Conservation (phyloP, 2,888 invertebrate genomes). For the Steinernema carpocapsae region DNA sequence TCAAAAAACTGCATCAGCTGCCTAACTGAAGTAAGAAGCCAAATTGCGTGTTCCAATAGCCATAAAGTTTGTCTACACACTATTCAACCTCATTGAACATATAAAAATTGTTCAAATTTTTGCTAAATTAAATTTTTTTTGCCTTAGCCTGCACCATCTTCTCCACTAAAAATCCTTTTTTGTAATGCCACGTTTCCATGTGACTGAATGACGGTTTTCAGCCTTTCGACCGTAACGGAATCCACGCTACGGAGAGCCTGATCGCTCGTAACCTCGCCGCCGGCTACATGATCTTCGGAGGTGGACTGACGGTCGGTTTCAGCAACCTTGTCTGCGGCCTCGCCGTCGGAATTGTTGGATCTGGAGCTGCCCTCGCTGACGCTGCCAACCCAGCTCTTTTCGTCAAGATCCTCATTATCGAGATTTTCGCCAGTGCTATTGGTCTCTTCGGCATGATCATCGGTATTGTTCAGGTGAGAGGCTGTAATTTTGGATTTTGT, state of each 20-base stretch:
- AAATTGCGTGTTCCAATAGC: too few relatives aligned
- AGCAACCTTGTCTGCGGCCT: constrained; percentile 95
- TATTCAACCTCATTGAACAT: too few relatives aligned
- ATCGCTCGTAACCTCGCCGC: constrained; percentile 63
- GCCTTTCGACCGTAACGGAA: constrained; percentile 52
- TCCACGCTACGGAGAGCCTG: constrained; percentile 36
- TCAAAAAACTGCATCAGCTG: too few relatives aligned
- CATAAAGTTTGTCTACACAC: too few relatives aligned
- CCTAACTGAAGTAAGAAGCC: too few relatives aligned
- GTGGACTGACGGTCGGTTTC: constrained; percentile 90
- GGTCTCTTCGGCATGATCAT: constrained; percentile 98
- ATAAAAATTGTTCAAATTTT: too few relatives aligned
- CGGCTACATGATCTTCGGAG: constrained; percentile 93
- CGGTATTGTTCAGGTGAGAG: constrained; percentile 76
- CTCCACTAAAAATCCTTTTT: too few relatives aligned
- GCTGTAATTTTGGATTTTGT: background rate
- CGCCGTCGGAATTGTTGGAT: constrained; percentile 89
- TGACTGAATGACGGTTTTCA: too few relatives aligned
- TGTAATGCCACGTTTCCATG: too few relatives aligned
- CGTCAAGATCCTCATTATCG: constrained; percentile 96
- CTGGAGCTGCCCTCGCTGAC: constrained; percentile 95
- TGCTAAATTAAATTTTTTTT: too few relatives aligned
- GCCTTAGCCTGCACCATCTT: too few relatives aligned
- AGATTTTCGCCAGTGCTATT: constrained; percentile 98
- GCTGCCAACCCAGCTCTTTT: constrained; percentile 94